Evolutionary conservation across 2,113 vertebrate species (phyloP).

Genomic region (Apistogramma diplotaenia): DNA sequence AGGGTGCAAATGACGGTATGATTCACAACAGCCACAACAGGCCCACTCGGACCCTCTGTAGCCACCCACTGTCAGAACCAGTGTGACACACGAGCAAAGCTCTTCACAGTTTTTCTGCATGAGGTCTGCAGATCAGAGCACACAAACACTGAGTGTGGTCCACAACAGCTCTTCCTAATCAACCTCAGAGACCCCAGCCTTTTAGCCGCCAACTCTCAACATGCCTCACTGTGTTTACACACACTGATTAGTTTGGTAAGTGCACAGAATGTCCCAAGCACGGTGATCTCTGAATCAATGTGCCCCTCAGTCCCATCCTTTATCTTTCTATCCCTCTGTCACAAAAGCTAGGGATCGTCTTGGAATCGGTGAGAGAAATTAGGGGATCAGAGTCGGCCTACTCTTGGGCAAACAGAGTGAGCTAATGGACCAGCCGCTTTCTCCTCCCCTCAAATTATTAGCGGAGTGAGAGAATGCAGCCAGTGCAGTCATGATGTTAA

Average conservation of each 20-base stretch:
- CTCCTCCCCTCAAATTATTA: conserved; percentile 96
- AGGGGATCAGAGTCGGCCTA: conserved; percentile 85
- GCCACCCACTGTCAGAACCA: neutral
- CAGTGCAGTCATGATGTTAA: conserved; percentile 85
- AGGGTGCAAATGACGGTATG: neutral
- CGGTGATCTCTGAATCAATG: conserved; percentile 81
- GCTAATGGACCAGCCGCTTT: conserved; percentile 87
- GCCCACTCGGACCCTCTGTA: neutral
- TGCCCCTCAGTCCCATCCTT: conserved; percentile 62
- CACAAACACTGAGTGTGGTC: conserved; percentile 71
- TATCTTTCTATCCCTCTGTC: conserved; percentile 56
- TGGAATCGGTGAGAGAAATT: conserved; percentile 86
- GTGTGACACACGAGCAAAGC: neutral
- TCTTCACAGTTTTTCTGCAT: conserved; percentile 11
- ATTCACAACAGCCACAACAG: neutral
- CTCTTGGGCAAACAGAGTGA: conserved; percentile 91
- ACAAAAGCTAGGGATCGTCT: conserved; percentile 83
- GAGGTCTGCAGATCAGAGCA: conserved; percentile 47
- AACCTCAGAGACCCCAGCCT: conserved; percentile 80
- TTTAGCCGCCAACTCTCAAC: conserved; percentile 64
- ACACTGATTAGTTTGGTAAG: conserved; percentile 84
- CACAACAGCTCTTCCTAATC: conserved; percentile 79
- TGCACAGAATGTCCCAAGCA: conserved; percentile 82
- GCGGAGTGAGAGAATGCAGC: conserved; percentile 84
- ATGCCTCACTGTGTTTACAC: conserved; percentile 81